These are phyloP conservation scores for Goniozus legneri DNA, from an alignment of 1,140 invertebrate species.

Conservation along the genomic window DNA sequence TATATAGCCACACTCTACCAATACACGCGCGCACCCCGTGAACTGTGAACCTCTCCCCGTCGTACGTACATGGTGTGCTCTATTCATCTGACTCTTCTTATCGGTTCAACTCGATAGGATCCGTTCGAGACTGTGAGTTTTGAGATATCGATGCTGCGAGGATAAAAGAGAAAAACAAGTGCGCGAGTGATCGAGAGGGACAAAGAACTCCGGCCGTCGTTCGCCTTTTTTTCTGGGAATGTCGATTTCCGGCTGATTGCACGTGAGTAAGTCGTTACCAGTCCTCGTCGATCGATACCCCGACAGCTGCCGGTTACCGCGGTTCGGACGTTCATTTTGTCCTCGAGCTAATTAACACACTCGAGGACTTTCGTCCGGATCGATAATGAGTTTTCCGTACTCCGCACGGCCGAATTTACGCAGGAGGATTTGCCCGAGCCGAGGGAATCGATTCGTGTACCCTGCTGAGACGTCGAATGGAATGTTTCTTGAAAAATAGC, in stretches of 20 bases:
- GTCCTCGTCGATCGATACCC: too few relatives aligned
- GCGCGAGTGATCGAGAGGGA: background rate
- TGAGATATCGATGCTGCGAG: background rate
- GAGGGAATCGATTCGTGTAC: too few relatives aligned
- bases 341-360: background rate
- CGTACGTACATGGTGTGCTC: background rate
- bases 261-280: constrained; percentile 25
- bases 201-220: background rate
- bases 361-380: background rate
- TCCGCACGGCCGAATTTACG: background rate
- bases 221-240: constrained; percentile 6
- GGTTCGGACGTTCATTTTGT: background rate
- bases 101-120: background rate
- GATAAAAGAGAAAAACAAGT: background rate
- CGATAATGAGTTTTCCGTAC: background rate
- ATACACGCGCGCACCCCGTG: too few relatives aligned
- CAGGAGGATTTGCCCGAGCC: background rate
- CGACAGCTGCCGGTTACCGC: too few relatives aligned
- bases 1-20: background rate
- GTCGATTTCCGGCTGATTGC: constrained; percentile 32
- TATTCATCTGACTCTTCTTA: background rate
- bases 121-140: background rate
- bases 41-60: background rate
- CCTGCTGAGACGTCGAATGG: too few relatives aligned
- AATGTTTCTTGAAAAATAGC: too few relatives aligned